Percentiles rank a stretch among this genome's conserved stretches.
Evolutionary conservation across 2,888 invertebrate species (phyloP).

Genomic region (Euproctis similis): DNA sequence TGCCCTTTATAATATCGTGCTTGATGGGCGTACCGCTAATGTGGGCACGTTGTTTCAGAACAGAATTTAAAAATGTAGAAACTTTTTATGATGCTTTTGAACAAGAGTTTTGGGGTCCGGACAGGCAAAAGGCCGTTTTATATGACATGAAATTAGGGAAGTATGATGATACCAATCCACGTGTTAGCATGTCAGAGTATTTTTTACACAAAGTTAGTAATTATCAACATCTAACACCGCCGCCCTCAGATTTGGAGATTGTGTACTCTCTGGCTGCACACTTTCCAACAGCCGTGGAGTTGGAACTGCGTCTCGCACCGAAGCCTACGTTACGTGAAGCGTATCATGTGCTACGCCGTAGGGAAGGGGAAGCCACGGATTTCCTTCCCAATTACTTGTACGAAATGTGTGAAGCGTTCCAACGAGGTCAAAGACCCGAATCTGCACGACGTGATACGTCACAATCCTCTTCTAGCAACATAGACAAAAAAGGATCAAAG

Average conservation of each 20-base stretch:
- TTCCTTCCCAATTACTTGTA: conserved; percentile 67
- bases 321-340: conserved; percentile 67
- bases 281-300: conserved; percentile 62
- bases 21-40: conserved; percentile 62
- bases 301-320: conserved; percentile 62
- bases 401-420: conserved; percentile 70
- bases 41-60: conserved; percentile 67
- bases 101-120: conserved; percentile 66
- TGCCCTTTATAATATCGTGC: conserved; percentile 62
- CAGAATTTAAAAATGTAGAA: conserved; percentile 52
- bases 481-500: conserved; percentile 34
- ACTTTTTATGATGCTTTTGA: conserved; percentile 59
- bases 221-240: conserved; percentile 59
- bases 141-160: conserved; percentile 68
- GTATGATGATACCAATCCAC: conserved; percentile 49
- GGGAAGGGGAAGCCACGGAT: conserved; percentile 60
- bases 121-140: conserved; percentile 59
- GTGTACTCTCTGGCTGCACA: conserved; percentile 67
- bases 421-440: conserved; percentile 56
- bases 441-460: conserved; percentile 48
- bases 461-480: conserved; percentile 27
- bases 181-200: conserved; percentile 66
- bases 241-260: conserved; percentile 67
- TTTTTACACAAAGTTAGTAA: conserved; percentile 67
- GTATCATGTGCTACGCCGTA: conserved; percentile 59